Evolutionary conservation across 53 echinoderm and acorn worm genomes (phyloP).

Genomic region (Holothuria scabra): DNA sequence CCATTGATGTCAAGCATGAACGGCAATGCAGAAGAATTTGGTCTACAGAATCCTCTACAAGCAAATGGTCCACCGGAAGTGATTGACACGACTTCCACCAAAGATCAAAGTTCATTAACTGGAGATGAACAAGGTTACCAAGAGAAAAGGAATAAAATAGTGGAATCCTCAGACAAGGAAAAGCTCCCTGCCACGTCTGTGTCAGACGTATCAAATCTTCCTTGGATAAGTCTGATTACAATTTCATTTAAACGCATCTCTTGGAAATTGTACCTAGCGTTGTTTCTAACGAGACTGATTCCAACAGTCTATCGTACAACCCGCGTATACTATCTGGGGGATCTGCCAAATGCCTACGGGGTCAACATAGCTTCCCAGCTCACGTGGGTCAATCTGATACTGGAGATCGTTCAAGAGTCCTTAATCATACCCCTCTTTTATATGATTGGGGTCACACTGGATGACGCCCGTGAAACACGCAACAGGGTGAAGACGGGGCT

Average conservation of each 20-base stretch:
- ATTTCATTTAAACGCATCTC: slow-evolving; percentile 1
- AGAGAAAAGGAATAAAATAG: not conserved
- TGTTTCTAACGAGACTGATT: slow-evolving; percentile 23
- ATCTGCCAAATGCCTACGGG: slow-evolving; percentile 28
- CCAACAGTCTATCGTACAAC: slow-evolving; percentile 24
- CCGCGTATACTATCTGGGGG: slow-evolving; percentile 32
- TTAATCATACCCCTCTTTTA: slow-evolving; percentile 23
- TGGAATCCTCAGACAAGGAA: too few relatives aligned
- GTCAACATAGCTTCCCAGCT: slow-evolving; percentile 38
- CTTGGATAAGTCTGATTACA: not conserved
- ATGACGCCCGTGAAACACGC: not conserved
- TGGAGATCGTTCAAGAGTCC: slow-evolving; percentile 31
- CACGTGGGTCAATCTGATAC: slow-evolving; percentile 36
- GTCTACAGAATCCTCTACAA: not conserved
- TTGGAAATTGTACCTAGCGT: slow-evolving; percentile 17
- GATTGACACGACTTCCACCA: not conserved
- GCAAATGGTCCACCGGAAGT: not conserved
- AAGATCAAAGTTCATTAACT: not conserved
- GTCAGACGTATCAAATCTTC: too few relatives aligned
- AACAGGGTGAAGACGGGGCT: slow-evolving; percentile 33
- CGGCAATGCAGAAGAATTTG: not conserved
- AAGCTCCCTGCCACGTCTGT: too few relatives aligned
- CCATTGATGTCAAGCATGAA: slow-evolving; percentile 11
- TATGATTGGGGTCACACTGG: slow-evolving; percentile 31
- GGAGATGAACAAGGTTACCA: not conserved